phyloP scores from a whole-genome alignment of 2,113 vertebrate species.

The Sphaerodactylus townsendi region DNA sequence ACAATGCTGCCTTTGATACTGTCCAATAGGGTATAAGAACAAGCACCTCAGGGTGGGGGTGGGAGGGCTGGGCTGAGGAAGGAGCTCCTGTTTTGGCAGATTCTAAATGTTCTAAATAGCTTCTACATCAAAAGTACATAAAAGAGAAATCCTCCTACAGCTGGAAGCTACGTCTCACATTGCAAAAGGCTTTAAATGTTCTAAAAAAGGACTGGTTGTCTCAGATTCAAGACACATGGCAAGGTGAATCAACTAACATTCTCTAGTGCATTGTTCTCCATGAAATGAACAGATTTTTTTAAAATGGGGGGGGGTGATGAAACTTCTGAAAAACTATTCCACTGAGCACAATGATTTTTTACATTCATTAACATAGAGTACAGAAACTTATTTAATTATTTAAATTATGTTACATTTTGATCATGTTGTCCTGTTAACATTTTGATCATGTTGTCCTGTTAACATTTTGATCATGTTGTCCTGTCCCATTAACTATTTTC shows the following conservation, averaged over 20 bases:
- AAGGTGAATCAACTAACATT: slow-evolving; percentile 25
- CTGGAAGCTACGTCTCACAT: slow-evolving; percentile 74
- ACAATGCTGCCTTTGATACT: slow-evolving; percentile 44
- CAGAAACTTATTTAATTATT: too few relatives aligned
- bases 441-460: too few relatives aligned
- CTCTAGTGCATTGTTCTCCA: slow-evolving; percentile 22
- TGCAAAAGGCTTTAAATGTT: slow-evolving; percentile 50
- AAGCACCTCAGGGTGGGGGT: slow-evolving; percentile 35
- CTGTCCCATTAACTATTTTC: too few relatives aligned
- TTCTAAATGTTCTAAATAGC: slow-evolving; percentile 52
- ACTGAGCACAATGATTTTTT: slow-evolving; percentile 13
- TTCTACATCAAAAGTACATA: slow-evolving; percentile 46
- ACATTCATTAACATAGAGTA: background rate
- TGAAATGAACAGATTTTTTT: background rate
- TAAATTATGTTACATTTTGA: too few relatives aligned
- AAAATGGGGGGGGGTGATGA: too few relatives aligned
- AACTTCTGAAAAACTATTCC: too few relatives aligned
- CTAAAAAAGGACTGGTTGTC: slow-evolving; percentile 26
- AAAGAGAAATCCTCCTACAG: slow-evolving; percentile 66
- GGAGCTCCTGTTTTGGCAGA: slow-evolving; percentile 42
- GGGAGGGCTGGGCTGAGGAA: slow-evolving; percentile 42
- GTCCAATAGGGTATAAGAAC: slow-evolving; percentile 27
- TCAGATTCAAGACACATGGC: slow-evolving; percentile 21
- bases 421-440: too few relatives aligned
- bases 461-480: too few relatives aligned